Percentiles rank a stretch among this genome's conserved stretches.
Evolutionary conservation across 2,888 invertebrate genomes (phyloP).

Genomic region (Apomyelois bistriatella): DNA sequence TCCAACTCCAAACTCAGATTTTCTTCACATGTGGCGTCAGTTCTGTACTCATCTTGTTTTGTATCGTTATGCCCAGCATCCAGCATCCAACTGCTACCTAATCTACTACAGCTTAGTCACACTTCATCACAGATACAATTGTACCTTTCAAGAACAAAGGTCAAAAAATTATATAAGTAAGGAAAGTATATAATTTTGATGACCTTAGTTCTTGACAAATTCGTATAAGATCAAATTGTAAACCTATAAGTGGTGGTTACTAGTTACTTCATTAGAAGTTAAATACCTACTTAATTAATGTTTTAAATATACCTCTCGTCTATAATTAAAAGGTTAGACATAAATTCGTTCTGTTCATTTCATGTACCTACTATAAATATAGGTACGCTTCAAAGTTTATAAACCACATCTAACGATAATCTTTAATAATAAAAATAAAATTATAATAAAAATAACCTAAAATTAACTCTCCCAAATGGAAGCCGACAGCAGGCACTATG

Average conservation of each 20-base stretch:
- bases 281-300: too few relatives aligned
- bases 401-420: constrained; percentile 23
- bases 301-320: too few relatives aligned
- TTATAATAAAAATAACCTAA: constrained; percentile 19
- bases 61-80: constrained; percentile 29
- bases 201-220: too few relatives aligned
- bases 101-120: constrained; percentile 20
- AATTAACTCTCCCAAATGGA: constrained; percentile 18
- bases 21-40: background rate
- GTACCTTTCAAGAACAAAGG: constrained; percentile 25
- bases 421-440: constrained; percentile 9
- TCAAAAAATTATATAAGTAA: background rate
- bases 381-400: background rate
- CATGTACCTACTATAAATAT: too few relatives aligned
- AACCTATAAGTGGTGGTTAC: too few relatives aligned
- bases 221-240: too few relatives aligned
- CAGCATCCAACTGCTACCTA: constrained; percentile 16
- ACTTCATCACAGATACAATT: constrained; percentile 18
- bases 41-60: background rate
- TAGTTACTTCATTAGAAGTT: too few relatives aligned
- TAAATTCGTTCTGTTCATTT: too few relatives aligned
- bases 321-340: too few relatives aligned
- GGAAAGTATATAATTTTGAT: too few relatives aligned
- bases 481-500: constrained; percentile 22
- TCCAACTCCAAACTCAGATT: too few relatives aligned